A percentile compares a stretch with the other conserved stretches of the same genome.
phyloP scores from a whole-genome alignment of 2,888 invertebrate genomes.

The Lepidocyrtinus sp. region DNA sequence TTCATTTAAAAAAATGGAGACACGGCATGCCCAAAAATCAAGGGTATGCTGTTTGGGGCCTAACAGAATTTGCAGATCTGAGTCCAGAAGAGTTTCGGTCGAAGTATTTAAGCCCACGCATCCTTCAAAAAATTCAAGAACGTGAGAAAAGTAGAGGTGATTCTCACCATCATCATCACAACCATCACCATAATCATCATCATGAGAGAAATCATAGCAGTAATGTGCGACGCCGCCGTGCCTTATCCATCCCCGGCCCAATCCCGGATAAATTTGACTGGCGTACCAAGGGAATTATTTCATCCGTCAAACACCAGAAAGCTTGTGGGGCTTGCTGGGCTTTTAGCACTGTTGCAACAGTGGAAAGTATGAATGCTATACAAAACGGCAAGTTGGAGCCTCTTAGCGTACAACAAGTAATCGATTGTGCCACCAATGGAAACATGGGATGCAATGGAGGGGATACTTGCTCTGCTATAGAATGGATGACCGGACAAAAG shows the following conservation, averaged over 20 bases:
- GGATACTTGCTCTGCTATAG: slow-evolving; percentile 83
- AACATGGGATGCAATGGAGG: slow-evolving; percentile 86
- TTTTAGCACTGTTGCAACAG: slow-evolving; percentile 82
- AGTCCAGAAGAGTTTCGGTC: slow-evolving; percentile 77
- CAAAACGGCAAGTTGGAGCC: slow-evolving; percentile 76
- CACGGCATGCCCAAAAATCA: slow-evolving; percentile 68
- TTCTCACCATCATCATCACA: slow-evolving; percentile 48
- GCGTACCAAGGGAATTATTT: slow-evolving; percentile 79
- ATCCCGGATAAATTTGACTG: slow-evolving; percentile 77
- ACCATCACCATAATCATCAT: slow-evolving; percentile 16
- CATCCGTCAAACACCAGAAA: slow-evolving; percentile 81
- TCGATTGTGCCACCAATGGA: slow-evolving; percentile 84
- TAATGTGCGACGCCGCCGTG: slow-evolving; percentile 54
- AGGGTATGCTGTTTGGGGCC: slow-evolving; percentile 75
- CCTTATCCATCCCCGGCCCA: slow-evolving; percentile 60
- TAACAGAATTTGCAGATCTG: slow-evolving; percentile 79
- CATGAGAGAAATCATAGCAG: slow-evolving; percentile 46
- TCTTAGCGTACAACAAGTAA: slow-evolving; percentile 84
- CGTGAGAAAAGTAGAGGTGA: slow-evolving; percentile 56
- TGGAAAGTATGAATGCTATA: slow-evolving; percentile 85
- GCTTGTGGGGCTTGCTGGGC: slow-evolving; percentile 91
- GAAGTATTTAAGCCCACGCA: slow-evolving; percentile 73
- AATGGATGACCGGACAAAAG: slow-evolving; percentile 77
- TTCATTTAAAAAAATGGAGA: slow-evolving; percentile 62
- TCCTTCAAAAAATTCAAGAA: slow-evolving; percentile 65